Percentiles rank a stretch among this genome's conserved stretches.
These are phyloP conservation scores for Drosophila borealis DNA, from an alignment of 2,888 invertebrate species.

Conservation along the genomic window DNA sequence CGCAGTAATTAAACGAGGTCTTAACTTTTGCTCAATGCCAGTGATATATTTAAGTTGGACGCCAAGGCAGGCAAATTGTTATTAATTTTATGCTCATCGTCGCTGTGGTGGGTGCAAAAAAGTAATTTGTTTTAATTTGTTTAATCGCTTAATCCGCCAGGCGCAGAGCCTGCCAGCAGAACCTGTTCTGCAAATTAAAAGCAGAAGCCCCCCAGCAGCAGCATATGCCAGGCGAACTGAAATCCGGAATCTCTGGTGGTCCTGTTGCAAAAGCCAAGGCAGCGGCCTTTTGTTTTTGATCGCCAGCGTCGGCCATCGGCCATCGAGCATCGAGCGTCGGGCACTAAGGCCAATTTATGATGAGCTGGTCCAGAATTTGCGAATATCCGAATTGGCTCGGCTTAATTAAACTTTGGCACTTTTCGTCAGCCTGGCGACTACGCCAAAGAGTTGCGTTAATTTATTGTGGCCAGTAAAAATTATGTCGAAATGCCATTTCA, in stretches of 20 bases:
- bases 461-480: slow-evolving; percentile 63
- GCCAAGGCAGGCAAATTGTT: slow-evolving; percentile 69
- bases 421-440: slow-evolving; percentile 59
- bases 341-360: slow-evolving; percentile 74
- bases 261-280: slow-evolving; percentile 50
- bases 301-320: slow-evolving; percentile 20
- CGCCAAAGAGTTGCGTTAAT: slow-evolving; percentile 45
- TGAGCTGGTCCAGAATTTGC: slow-evolving; percentile 46
- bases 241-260: slow-evolving; percentile 68
- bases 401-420: slow-evolving; percentile 78
- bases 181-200: slow-evolving; percentile 65
- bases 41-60: slow-evolving; percentile 65
- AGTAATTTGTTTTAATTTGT: slow-evolving; percentile 83
- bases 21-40: slow-evolving; percentile 27
- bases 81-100: slow-evolving; percentile 71
- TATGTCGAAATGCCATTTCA: slow-evolving; percentile 70
- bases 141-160: slow-evolving; percentile 81
- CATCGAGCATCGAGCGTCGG: slow-evolving; percentile 5
- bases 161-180: slow-evolving; percentile 22
- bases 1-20: slow-evolving; percentile 28
- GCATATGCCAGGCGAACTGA: slow-evolving; percentile 7
- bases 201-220: slow-evolving; percentile 36
- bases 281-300: slow-evolving; percentile 79
- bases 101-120: slow-evolving; percentile 79
- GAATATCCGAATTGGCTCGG: slow-evolving; percentile 41